phyloP scores from a whole-genome alignment of 2,888 invertebrate species.

The Rhabditoides inermis region DNA sequence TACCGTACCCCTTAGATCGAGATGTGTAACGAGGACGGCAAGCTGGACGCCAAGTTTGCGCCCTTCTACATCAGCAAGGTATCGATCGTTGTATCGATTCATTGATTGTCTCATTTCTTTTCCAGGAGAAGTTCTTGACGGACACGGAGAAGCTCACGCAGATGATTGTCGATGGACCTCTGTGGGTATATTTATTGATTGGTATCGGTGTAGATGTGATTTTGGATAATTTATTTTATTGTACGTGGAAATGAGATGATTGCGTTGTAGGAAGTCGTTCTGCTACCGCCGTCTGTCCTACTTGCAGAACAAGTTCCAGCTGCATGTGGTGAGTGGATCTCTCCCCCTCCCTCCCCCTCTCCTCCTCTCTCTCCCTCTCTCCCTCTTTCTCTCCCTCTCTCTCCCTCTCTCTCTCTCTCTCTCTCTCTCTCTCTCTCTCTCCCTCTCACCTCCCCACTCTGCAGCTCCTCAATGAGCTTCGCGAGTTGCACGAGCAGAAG shows the following conservation, averaged over 20 bases:
- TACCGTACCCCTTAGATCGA: conserved; percentile 31
- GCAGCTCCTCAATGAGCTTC: conserved; percentile 88
- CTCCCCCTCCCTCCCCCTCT: too few relatives aligned
- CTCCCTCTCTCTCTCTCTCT: too few relatives aligned
- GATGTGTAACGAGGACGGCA: conserved; percentile 30
- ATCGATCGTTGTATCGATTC: too few relatives aligned
- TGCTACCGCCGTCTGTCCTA: conserved; percentile 93
- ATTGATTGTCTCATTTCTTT: too few relatives aligned
- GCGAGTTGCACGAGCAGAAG: conserved; percentile 91
- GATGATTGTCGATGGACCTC: conserved; percentile 93
- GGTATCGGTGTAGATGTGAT: too few relatives aligned
- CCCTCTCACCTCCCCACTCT: too few relatives aligned
- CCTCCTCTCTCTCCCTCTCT: too few relatives aligned
- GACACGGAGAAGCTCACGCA: conserved; percentile 45
- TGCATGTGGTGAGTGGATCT: conserved; percentile 57
- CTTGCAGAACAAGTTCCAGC: conserved; percentile 88
- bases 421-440: too few relatives aligned
- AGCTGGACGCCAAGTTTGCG: conserved; percentile 26
- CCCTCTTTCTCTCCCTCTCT: too few relatives aligned
- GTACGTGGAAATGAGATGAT: too few relatives aligned
- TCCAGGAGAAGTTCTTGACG: conserved; percentile 43
- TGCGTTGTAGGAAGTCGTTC: conserved; percentile 75
- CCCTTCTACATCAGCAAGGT: conserved; percentile 28
- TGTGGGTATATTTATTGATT: too few relatives aligned
- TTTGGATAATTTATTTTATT: too few relatives aligned